A percentile compares a stretch with the other conserved stretches of the same genome.
phyloP scores from a whole-genome alignment of 2,888 invertebrate genomes.

The Metopia argyrocephala region DNA sequence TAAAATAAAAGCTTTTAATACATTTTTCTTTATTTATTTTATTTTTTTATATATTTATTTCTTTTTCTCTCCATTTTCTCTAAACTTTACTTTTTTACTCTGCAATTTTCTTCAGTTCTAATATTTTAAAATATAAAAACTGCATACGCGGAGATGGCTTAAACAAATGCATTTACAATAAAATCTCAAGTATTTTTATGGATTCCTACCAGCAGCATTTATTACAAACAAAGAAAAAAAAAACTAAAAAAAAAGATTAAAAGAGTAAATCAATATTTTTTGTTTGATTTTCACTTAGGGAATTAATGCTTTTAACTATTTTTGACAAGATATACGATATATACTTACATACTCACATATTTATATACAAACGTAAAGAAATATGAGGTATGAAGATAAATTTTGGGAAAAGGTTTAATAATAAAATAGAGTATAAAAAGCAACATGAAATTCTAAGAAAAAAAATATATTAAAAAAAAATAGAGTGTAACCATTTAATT shows the following conservation, averaged over 20 bases:
- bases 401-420: neutral
- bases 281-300: neutral
- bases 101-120: neutral
- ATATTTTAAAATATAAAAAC: neutral
- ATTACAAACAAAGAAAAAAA: neutral
- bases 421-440: neutral
- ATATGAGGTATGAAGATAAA: neutral
- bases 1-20: neutral
- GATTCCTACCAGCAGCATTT: neutral
- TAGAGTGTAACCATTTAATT: neutral
- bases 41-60: neutral
- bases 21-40: neutral
- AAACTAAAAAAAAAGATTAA: no score
- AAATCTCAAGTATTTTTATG: neutral
- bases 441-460: neutral
- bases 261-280: neutral
- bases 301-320: slow-evolving; percentile 26
- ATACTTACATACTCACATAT: no score
- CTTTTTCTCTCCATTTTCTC: neutral
- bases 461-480: neutral
- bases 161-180: neutral
- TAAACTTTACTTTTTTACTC: neutral
- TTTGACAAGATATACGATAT: neutral
- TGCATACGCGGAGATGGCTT: neutral
- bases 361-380: neutral